phyloP scores from a whole-genome alignment of 2,113 vertebrate genomes.

The Heptranchias perlo region DNA sequence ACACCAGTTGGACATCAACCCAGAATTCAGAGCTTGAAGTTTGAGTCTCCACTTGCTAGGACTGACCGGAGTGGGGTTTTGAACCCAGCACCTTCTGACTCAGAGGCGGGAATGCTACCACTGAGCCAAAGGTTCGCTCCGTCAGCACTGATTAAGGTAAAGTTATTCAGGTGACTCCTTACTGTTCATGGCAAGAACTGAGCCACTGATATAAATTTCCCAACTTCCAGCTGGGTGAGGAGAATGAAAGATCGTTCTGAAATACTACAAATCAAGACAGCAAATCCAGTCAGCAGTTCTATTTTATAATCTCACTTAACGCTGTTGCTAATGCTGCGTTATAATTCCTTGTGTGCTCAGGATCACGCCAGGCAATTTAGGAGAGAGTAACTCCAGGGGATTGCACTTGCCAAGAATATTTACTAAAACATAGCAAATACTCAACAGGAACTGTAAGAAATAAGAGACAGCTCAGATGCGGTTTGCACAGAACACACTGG shows the following conservation, averaged over 20 bases:
- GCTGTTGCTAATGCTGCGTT: not conserved
- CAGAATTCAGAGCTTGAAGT: not conserved
- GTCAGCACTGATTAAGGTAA: no score
- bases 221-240: not conserved
- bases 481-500: not conserved
- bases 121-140: no score
- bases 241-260: not conserved
- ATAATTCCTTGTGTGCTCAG: conserved; percentile 18
- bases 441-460: not conserved
- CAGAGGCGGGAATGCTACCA: not conserved
- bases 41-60: not conserved
- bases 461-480: not conserved
- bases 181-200: not conserved
- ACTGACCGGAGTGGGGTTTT: not conserved
- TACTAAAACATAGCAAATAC: conserved; percentile 14
- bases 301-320: conserved; percentile 11
- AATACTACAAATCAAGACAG: not conserved
- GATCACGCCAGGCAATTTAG: not conserved
- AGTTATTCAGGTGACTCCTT: not conserved
- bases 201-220: not conserved
- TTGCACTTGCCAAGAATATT: conserved; percentile 6
- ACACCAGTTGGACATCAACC: not conserved
- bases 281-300: not conserved
- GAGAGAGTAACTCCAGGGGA: not conserved
- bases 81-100: not conserved